phyloP scores from a whole-genome alignment of 2,113 vertebrate genomes.

The Thinocorus orbignyianus region DNA sequence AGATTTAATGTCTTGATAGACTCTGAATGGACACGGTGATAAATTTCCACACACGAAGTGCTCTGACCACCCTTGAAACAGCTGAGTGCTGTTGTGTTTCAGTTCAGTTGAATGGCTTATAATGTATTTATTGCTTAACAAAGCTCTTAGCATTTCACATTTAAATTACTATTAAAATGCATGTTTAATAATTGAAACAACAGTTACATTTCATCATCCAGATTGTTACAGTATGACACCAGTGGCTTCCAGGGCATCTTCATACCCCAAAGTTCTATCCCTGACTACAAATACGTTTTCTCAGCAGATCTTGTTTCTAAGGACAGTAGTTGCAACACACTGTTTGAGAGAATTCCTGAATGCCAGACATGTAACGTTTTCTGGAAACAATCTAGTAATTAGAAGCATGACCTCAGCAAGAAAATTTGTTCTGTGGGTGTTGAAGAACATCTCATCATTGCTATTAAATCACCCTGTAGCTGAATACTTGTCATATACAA shows the following conservation, averaged over 20 bases:
- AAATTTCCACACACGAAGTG: not conserved
- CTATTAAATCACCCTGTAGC: not conserved
- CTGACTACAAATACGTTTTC: not conserved
- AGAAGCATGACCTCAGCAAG: conserved; percentile 20
- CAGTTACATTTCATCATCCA: not conserved
- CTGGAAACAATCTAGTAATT: not conserved
- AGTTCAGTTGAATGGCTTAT: not conserved
- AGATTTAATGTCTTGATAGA: not conserved
- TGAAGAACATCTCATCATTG: not conserved
- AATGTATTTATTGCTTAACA: not conserved
- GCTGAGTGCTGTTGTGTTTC: not conserved
- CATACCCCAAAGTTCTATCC: not conserved
- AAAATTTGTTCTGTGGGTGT: not conserved
- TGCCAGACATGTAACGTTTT: not conserved
- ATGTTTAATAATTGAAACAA: not conserved
- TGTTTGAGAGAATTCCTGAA: not conserved
- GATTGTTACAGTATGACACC: not conserved
- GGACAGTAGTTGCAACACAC: not conserved
- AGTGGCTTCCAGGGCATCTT: not conserved
- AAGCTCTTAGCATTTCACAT: not conserved
- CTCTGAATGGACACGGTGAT: not conserved
- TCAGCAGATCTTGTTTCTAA: not conserved
- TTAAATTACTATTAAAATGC: not conserved
- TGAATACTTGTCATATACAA: not conserved
- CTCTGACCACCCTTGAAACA: not conserved